Conservation (phyloP, 1,140 invertebrate genomes). For the Drosophila grimshawi region DNA sequence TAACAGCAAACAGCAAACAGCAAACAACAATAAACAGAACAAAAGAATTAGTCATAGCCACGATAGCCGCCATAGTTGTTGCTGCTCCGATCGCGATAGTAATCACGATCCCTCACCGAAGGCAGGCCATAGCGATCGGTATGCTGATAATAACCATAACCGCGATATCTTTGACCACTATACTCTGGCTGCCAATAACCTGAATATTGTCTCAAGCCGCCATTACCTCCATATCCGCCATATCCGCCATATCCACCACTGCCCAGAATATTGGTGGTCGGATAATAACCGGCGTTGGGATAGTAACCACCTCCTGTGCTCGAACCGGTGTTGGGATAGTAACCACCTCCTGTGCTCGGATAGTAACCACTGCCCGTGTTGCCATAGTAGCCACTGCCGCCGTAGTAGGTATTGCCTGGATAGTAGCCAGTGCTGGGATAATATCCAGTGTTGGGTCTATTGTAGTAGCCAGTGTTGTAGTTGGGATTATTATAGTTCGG, state of each 20-base stretch:
- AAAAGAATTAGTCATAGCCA: slow-evolving; percentile 66
- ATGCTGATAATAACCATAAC: slow-evolving; percentile 76
- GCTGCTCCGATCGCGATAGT: slow-evolving; percentile 35
- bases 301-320: slow-evolving; percentile 46
- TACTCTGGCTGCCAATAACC: slow-evolving; percentile 84
- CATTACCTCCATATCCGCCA: slow-evolving; percentile 85
- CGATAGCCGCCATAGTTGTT: slow-evolving; percentile 44
- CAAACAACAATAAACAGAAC: slow-evolving; percentile 37
- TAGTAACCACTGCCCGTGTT: slow-evolving; percentile 37
- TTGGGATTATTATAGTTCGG: slow-evolving; percentile 60
- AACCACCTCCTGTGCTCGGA: slow-evolving; percentile 20
- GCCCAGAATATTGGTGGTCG: slow-evolving; percentile 75
- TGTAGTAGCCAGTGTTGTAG: slow-evolving; percentile 38
- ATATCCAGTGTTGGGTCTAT: slow-evolving; percentile 44
- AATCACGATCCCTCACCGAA: slow-evolving; percentile 44
- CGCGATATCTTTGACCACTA: slow-evolving; percentile 76
- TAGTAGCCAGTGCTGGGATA: slow-evolving; percentile 60
- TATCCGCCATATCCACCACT: slow-evolving; percentile 76
- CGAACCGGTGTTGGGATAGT: slow-evolving; percentile 33
- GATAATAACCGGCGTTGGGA: slow-evolving; percentile 58
- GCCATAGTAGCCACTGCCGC: slow-evolving; percentile 33
- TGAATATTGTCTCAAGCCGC: slow-evolving; percentile 82
- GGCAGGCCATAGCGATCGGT: slow-evolving; percentile 81
- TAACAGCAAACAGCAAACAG: slow-evolving; percentile 44
- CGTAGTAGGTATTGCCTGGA: slow-evolving; percentile 47